Evolutionary conservation across 2,797 vertebrate genomes (phyloP).

Genomic region (Aselliscus stoliczkanus): DNA sequence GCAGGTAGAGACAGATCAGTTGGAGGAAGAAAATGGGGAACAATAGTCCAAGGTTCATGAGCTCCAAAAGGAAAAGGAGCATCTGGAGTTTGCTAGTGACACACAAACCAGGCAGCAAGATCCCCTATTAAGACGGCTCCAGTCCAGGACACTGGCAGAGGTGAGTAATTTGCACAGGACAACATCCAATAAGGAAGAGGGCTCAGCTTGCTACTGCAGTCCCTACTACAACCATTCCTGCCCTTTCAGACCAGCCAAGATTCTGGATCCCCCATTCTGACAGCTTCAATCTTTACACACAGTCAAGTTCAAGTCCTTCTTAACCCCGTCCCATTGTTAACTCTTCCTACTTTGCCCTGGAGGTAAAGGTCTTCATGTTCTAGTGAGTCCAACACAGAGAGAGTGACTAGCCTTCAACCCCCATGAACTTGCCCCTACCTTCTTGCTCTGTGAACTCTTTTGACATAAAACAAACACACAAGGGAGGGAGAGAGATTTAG

Average conservation of each 20-base stretch:
- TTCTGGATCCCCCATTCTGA: slow-evolving; percentile 84
- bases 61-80: slow-evolving; percentile 94
- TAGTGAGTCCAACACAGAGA: slow-evolving; percentile 93
- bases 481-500: not conserved
- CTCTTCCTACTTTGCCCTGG: slow-evolving; percentile 98
- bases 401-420: slow-evolving; percentile 95
- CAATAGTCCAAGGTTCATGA: slow-evolving; percentile 95
- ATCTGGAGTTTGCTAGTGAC: slow-evolving; percentile 93
- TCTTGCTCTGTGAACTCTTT: slow-evolving; percentile 89
- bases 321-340: slow-evolving; percentile 89
- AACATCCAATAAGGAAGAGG: slow-evolving; percentile 88
- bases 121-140: too few relatives aligned
- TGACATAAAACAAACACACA: slow-evolving; percentile 13
- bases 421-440: slow-evolving; percentile 94
- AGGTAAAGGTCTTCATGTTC: slow-evolving; percentile 86
- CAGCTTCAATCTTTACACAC: slow-evolving; percentile 90
- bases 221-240: slow-evolving; percentile 78
- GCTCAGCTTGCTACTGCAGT: slow-evolving; percentile 83
- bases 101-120: slow-evolving; percentile 93
- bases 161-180: slow-evolving; percentile 87
- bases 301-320: slow-evolving; percentile 86
- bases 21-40: slow-evolving; percentile 95
- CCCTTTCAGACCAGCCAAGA: slow-evolving; percentile 82
- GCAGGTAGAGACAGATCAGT: slow-evolving; percentile 89
- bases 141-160: slow-evolving; percentile 63